Conservation (phyloP, 2,888 invertebrate genomes). For the Petrophora chlorosata region DNA sequence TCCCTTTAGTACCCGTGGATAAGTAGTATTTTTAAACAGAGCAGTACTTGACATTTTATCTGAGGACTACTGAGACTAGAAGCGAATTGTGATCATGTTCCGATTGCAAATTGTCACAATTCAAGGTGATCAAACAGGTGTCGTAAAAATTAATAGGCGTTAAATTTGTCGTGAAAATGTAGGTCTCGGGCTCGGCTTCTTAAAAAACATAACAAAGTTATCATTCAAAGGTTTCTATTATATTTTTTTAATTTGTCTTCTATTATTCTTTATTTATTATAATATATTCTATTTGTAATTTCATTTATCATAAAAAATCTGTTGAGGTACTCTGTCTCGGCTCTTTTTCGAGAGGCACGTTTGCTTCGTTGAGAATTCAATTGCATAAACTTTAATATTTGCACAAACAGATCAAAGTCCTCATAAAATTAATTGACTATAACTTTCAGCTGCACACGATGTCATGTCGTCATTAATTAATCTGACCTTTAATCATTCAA, state of each 20-base stretch:
- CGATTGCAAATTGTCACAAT: slow-evolving; percentile 20
- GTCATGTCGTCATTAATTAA: slow-evolving; percentile 39
- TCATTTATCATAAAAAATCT: too few relatives aligned
- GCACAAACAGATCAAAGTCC: slow-evolving; percentile 35
- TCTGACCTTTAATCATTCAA: slow-evolving; percentile 39
- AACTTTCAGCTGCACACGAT: slow-evolving; percentile 33
- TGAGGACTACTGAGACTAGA: neutral
- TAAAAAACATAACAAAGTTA: too few relatives aligned
- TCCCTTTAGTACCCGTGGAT: neutral
- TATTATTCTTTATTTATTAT: too few relatives aligned
- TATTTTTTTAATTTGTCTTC: too few relatives aligned
- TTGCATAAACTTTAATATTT: neutral
- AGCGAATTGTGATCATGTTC: slow-evolving; percentile 13
- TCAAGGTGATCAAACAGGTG: slow-evolving; percentile 21
- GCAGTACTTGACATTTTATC: neutral
- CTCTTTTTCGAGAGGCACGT: too few relatives aligned
- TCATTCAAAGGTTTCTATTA: too few relatives aligned
- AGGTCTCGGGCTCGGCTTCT: slow-evolving; percentile 1
- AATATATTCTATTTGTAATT: too few relatives aligned
- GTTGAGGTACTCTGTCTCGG: too few relatives aligned
- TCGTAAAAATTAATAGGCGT: slow-evolving; percentile 11
- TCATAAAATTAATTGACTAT: slow-evolving; percentile 36
- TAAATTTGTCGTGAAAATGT: slow-evolving; percentile 11
- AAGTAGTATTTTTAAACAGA: neutral
- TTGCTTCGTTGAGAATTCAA: neutral